Base-by-base conservation (phyloP, 2,113 vertebrate genomes). In the Craseonycteris thonglongyai region DNA sequence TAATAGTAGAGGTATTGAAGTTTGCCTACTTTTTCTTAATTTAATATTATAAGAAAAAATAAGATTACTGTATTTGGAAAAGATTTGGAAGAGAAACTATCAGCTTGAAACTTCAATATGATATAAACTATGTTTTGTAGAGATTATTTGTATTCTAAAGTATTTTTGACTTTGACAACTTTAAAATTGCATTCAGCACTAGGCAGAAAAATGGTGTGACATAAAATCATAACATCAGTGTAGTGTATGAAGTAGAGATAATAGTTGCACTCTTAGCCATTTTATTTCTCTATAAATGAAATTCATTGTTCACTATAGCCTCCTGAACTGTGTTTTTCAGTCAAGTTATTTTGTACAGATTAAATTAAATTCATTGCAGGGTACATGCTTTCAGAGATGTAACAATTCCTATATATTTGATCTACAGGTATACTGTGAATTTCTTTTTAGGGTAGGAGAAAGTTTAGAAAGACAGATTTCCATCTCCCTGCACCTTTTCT, bases 301-400 rank as follows among this genome's bases (percentile, higher is more conserved):
- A 97, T 97, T 96, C 96, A 93, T 75, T 96, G 96, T 96, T 95
- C 28, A 88, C 35, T 81, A 75, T 95, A 69, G 5, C 82, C 95
- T 97, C 95, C 79, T 97, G 96, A 98, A 96, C 96, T 97, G 38
- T 97, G 91, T 96, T 98, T 98, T 98, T 95, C 95, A 97, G 93
- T 98, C 95, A 98, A 97, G 93, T 97, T 98, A 75, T 96, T 98
- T 97, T 97, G 93, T 97, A 96, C 97, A 85, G 95, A 98, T 98
- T 97, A 98, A 98, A 98, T 98, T 97, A 98, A 97, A 97, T 98
- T 98, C 87, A 96, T 97, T 97, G 86, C 59, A 96, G 69, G 35
- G 59, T 96, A 95, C 69, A 65, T 92, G 81, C 80, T 96, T 98
- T 97, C 74, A 94, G 84, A 97, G 85, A 96, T 58, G 65, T 92